A percentile compares a stretch with the other conserved stretches of the same genome.
Evolutionary conservation across 2,797 vertebrate species (phyloP).

Genomic region (Enteromius argenteus): DNA sequence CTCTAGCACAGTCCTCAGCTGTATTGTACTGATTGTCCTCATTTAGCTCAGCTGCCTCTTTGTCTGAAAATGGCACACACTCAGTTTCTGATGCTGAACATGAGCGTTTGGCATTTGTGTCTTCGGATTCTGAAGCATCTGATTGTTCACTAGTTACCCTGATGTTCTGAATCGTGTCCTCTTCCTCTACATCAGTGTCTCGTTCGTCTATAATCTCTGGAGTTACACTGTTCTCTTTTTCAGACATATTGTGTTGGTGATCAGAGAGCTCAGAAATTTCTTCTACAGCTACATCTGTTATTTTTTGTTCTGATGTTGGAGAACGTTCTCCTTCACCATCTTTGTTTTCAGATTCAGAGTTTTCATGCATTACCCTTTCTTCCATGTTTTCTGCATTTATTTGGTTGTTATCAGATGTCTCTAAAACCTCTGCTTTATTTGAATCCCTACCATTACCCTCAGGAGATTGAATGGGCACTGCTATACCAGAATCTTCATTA

Average conservation of each 20-base stretch:
- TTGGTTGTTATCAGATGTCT: not conserved
- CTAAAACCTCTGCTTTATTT: constrained; percentile 29
- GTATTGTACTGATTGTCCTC: constrained; percentile 33
- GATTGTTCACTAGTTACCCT: constrained; percentile 17
- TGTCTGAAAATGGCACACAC: not conserved
- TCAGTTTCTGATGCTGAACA: constrained; percentile 30
- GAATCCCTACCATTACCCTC: constrained; percentile 23
- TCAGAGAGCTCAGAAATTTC: constrained; percentile 24
- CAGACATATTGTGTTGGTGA: constrained; percentile 19
- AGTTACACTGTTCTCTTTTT: not conserved
- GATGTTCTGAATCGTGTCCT: not conserved
- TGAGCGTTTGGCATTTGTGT: not conserved
- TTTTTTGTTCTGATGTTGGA: constrained; percentile 17
- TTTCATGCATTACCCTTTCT: constrained; percentile 4
- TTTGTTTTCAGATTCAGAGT: constrained; percentile 10
- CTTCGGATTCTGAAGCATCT: constrained; percentile 41
- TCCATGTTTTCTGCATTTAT: constrained; percentile 12
- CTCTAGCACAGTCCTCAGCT: constrained; percentile 17
- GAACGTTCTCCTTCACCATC: constrained; percentile 6
- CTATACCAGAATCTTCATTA: constrained; percentile 44
- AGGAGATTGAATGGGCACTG: constrained; percentile 14
- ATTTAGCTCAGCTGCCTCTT: constrained; percentile 6
- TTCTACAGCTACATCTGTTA: not conserved
- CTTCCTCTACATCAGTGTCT: constrained; percentile 7
- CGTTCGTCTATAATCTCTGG: constrained; percentile 22